Evolutionary conservation across 2,888 invertebrate genomes (phyloP).

Genomic region (Scaptomyza flava): DNA sequence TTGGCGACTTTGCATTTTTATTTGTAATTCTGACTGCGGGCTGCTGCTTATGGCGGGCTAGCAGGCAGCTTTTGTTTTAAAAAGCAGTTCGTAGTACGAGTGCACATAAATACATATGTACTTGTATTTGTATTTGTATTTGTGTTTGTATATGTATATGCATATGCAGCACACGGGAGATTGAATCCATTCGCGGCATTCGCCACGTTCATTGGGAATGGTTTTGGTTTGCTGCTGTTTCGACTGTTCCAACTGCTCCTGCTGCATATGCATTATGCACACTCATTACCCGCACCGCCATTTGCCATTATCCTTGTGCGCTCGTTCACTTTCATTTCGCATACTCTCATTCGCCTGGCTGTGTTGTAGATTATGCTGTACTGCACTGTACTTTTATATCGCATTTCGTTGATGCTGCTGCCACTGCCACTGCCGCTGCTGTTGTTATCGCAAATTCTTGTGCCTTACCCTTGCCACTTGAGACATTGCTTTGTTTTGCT

Average conservation of each 20-base stretch:
- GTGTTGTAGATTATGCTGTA: constrained; percentile 24
- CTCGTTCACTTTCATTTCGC: constrained; percentile 80
- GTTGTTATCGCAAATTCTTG: constrained; percentile 65
- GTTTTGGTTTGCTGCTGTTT: constrained; percentile 27
- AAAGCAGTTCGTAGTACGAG: constrained; percentile 40
- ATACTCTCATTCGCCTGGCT: constrained; percentile 53
- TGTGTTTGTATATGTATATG: constrained; percentile 24
- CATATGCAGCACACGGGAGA: constrained; percentile 63
- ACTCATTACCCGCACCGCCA: constrained; percentile 75
- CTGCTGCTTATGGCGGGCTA: constrained; percentile 66
- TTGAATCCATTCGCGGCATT: constrained; percentile 70
- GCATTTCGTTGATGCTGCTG: constrained; percentile 38
- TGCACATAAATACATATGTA: constrained; percentile 52
- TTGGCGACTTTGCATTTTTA: constrained; percentile 81
- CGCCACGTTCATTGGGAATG: constrained; percentile 66
- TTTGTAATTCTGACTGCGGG: constrained; percentile 52
- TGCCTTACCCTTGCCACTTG: constrained; percentile 80
- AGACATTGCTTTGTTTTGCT: constrained; percentile 77
- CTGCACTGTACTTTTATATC: constrained; percentile 58
- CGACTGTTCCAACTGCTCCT: constrained; percentile 45
- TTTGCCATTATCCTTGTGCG: constrained; percentile 76
- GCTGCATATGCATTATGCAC: constrained; percentile 79
- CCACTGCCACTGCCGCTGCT: constrained; percentile 26
- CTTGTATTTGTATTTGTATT: constrained; percentile 17
- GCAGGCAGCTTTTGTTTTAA: constrained; percentile 73